Evolutionary conservation across 2,113 vertebrate genomes (phyloP), one percentile per base, ranked within the genome.

Genomic region (Xiphias gladius): DNA sequence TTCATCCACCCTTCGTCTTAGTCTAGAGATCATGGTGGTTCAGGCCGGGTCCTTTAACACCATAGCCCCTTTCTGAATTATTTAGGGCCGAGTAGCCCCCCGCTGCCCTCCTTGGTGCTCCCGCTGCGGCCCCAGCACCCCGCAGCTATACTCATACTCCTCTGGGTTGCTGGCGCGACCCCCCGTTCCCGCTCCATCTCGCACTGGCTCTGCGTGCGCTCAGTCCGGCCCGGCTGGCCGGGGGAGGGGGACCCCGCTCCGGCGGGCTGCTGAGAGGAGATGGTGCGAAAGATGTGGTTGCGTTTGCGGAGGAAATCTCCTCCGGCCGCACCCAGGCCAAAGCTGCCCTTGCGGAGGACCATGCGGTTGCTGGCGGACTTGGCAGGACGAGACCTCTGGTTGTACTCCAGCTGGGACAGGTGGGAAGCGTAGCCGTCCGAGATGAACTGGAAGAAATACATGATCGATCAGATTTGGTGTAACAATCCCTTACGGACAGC

Each of bases 301-400:
- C 98, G 96, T 85, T 99, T 97, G 81, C 98, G 97, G 57, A 99
- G 96, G 93, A 98, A 99, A 79, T 99, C 98, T 0, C 97, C 88
- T 70, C 97, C 97, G 79, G 96, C 96, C 65, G 96, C 94, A 0
- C 97, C 97, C 85, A 99, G 93, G 1, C 97, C 97, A 0, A 99
- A 99, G 95, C 98, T 99, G 92, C 98, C 96, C 75, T 99, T 99
- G 28, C 98, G 96, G 76, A 99, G 96, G 0, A 97, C 97, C 96
- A 99, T 97, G 80, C 98, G 96, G 1, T 96, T 93, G 82, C 96
- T 96, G 82, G 96, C 92, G 41, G 97, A 96, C 94, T 99, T 99
- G 88, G 98, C 96, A 0, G 98, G 97, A 2, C 96, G 95, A 0
- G 97, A 96, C 57, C 97, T 96, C 90, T 99, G 97, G 88, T 89